Base-by-base conservation (phyloP, 2,888 invertebrate genomes). In the Ectemnius lituratus region DNA sequence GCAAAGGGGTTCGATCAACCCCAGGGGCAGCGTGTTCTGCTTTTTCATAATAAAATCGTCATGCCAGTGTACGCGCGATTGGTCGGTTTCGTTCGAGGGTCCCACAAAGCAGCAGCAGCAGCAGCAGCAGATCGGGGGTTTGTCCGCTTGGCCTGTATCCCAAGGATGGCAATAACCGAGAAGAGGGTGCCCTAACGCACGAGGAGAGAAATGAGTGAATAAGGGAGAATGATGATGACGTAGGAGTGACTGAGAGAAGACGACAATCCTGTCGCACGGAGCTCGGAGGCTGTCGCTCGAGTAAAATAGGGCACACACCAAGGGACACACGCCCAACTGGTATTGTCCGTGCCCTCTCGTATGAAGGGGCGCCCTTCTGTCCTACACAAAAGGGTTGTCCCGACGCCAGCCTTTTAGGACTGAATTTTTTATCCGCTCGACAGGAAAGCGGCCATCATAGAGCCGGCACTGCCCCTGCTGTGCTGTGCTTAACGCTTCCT, bases 281-380 rank as follows among this genome's bases (percentile, higher is more conserved):
- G 37, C 63, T 76, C 80, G 77, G 84, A 84, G 85, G 87, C 85
- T 89, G 88, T 87, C 88, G 88, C 85, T 89, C 16, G 16, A 86
- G 82, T 88, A 89, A 90, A 90, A 90, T 90, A 90, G 90, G 88
- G 88, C 87, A 89, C 88, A 84, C 88, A 84, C 88, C 83, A 87
- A 87, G 89, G 88, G 90, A 90, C 90, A 90, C 89, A 90, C 90
- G 89, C 90, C 90, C 90, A 87, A 77, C 84, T 37, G 37, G 82
- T 80, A 88, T 90, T 90, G 89, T 90, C 82, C 81, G 80, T 83
- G 78, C 85, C 83, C 85, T 85, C 83, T 85, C 84, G 79, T 70
- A 70, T 71, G 67, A 76, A 81, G 81, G 84, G 85, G 87, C 87
- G 86, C 90, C 89, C 88, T 88, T 88, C 86, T 84, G 82, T 82